Percentiles rank a stretch among this genome's conserved stretches.
Conservation (phyloP, 2,797 vertebrate species). For the Gymnoscopelus braueri region DNA sequence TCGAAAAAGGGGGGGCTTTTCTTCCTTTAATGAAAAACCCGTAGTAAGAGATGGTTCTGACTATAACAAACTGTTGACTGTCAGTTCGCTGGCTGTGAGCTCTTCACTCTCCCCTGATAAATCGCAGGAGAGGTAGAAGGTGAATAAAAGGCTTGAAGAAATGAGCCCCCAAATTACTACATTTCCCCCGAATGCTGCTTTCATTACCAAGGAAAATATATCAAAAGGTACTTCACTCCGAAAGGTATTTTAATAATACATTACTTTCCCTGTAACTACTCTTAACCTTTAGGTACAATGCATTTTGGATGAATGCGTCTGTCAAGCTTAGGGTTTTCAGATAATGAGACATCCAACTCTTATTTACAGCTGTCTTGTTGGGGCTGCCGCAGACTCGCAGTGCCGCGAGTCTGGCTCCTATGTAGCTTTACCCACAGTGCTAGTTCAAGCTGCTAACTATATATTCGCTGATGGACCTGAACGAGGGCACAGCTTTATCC, state of each 20-base stretch:
- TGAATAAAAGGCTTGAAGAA: conserved; percentile 83
- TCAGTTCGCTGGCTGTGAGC: conserved; percentile 78
- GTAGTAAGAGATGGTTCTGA: conserved; percentile 85
- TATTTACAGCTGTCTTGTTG: conserved; percentile 79
- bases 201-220: conserved; percentile 88
- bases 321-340: conserved; percentile 70
- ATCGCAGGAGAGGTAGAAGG: conserved; percentile 68
- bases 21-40: conserved; percentile 85
- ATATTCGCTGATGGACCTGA: conserved; percentile 47
- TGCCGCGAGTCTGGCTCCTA: conserved; percentile 35
- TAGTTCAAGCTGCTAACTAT: conserved; percentile 39
- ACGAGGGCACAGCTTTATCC: conserved; percentile 48
- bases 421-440: conserved; percentile 22
- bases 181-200: conserved; percentile 82
- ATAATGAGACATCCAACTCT: conserved; percentile 80
- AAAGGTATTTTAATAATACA: conserved; percentile 88
- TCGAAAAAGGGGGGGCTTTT: conserved; percentile 69
- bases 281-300: conserved; percentile 87
- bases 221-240: conserved; percentile 83
- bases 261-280: conserved; percentile 85
- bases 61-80: conserved; percentile 83
- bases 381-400: conserved; percentile 40
- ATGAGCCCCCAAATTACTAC: conserved; percentile 82
- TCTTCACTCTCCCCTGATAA: conserved; percentile 76
- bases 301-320: conserved; percentile 82